Percentiles rank a stretch among this genome's conserved stretches.
Evolutionary conservation across 2,797 vertebrate genomes (phyloP).

Genomic region (Coluber constrictor): DNA sequence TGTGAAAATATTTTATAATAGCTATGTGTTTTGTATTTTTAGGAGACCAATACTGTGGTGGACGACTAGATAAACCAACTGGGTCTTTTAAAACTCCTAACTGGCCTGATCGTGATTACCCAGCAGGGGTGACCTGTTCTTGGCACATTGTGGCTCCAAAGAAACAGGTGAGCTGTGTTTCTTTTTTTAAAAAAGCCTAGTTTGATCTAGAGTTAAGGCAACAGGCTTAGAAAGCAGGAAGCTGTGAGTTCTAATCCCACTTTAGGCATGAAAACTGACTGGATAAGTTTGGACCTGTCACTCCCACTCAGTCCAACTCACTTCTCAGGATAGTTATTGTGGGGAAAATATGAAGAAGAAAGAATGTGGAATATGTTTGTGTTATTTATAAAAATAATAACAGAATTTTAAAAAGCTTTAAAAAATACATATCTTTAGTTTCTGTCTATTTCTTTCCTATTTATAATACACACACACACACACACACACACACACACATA

Average conservation of each 20-base stretch:
- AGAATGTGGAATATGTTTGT: no score
- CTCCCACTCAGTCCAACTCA: background rate
- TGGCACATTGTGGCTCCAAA: constrained; percentile 96
- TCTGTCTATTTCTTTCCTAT: background rate
- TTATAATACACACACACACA: background rate
- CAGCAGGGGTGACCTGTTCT: constrained; percentile 90
- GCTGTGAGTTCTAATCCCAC: background rate
- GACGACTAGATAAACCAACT: constrained; percentile 83
- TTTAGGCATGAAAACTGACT: background rate
- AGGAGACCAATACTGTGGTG: constrained; percentile 97
- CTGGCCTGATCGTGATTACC: constrained; percentile 97
- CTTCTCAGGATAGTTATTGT: background rate
- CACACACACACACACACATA: no score
- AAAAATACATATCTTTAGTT: background rate
- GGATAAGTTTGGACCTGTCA: background rate
- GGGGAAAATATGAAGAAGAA: background rate
- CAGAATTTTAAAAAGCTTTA: no score
- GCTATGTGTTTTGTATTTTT: constrained; percentile 29
- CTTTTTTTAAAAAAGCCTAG: background rate
- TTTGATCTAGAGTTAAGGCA: background rate
- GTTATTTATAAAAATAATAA: no score
- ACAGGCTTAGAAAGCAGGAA: background rate
- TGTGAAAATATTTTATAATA: background rate
- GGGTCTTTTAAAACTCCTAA: constrained; percentile 95
- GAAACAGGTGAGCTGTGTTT: constrained; percentile 81